Evolutionary conservation across 2,888 invertebrate species (phyloP).

Genomic region (Tinea pellionella): DNA sequence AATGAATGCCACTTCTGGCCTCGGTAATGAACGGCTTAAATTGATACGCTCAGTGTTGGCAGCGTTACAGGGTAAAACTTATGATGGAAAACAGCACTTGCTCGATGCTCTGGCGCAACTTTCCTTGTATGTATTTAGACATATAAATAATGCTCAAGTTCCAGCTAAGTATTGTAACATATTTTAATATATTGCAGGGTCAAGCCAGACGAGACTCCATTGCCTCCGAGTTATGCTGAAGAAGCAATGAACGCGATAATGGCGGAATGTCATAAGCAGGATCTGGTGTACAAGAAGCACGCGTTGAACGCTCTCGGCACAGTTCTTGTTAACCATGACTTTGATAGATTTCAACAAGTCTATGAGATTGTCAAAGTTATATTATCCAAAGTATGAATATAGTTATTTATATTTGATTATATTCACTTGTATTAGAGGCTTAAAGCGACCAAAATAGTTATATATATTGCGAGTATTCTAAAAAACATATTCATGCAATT

Average conservation of each 20-base stretch:
- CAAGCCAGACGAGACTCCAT: slow-evolving; percentile 38
- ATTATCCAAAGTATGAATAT: slow-evolving; percentile 71
- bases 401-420: too few species aligned
- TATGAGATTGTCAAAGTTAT: slow-evolving; percentile 81
- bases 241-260: slow-evolving; percentile 77
- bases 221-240: slow-evolving; percentile 37
- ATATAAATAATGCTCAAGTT: background rate
- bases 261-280: slow-evolving; percentile 84
- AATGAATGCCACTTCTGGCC: slow-evolving; percentile 66
- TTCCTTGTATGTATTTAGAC: slow-evolving; percentile 72
- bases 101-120: slow-evolving; percentile 82
- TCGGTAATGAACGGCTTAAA: slow-evolving; percentile 73
- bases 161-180: background rate
- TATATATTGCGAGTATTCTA: too few species aligned
- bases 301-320: slow-evolving; percentile 79
- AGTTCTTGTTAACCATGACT: slow-evolving; percentile 77
- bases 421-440: too few species aligned
- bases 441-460: too few species aligned
- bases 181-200: slow-evolving; percentile 27
- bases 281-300: slow-evolving; percentile 78
- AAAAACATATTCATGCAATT: too few species aligned
- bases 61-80: slow-evolving; percentile 85
- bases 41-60: slow-evolving; percentile 75
- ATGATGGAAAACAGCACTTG: slow-evolving; percentile 89
- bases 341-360: slow-evolving; percentile 83